These are phyloP conservation scores for Piezodorus guildinii DNA, from an alignment of 1,140 invertebrate species.

Conservation along the genomic window DNA sequence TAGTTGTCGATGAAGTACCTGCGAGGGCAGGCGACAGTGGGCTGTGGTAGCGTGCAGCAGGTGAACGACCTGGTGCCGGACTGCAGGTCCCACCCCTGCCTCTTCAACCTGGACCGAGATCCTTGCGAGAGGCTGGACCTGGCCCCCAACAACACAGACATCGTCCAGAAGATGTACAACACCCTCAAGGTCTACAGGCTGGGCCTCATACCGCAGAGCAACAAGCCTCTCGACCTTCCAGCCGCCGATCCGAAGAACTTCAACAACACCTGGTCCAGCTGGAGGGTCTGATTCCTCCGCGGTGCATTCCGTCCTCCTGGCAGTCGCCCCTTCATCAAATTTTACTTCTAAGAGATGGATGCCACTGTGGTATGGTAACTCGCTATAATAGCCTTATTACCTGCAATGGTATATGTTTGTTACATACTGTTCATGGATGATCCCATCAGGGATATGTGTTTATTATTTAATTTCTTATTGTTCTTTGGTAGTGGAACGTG, in stretches of 20 bases:
- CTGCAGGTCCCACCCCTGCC: slow-evolving; percentile 37
- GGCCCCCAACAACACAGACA: slow-evolving; percentile 34
- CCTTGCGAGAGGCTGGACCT: slow-evolving; percentile 55
- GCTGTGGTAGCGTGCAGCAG: slow-evolving; percentile 27
- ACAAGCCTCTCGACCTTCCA: slow-evolving; percentile 33
- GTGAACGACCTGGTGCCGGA: slow-evolving; percentile 11
- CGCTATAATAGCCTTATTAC: background rate
- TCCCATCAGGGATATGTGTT: no score
- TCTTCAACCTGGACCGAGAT: slow-evolving; percentile 51
- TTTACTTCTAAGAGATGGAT: background rate
- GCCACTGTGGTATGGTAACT: background rate
- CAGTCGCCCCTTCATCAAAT: background rate
- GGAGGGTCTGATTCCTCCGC: slow-evolving; percentile 27
- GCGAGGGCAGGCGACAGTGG: slow-evolving; percentile 34
- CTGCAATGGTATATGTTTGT: no score
- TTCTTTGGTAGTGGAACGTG: no score
- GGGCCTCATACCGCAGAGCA: slow-evolving; percentile 33
- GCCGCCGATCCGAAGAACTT: slow-evolving; percentile 36
- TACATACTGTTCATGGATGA: no score
- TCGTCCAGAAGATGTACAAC: slow-evolving; percentile 34
- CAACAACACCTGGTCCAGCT: slow-evolving; percentile 40
- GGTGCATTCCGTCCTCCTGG: background rate
- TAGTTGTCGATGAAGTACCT: slow-evolving; percentile 15
- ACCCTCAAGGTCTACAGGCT: slow-evolving; percentile 34
- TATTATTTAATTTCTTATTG: no score